These are phyloP conservation scores for Antennarius striatus DNA, from an alignment of 2,113 vertebrate genomes.

Conservation along the genomic window DNA sequence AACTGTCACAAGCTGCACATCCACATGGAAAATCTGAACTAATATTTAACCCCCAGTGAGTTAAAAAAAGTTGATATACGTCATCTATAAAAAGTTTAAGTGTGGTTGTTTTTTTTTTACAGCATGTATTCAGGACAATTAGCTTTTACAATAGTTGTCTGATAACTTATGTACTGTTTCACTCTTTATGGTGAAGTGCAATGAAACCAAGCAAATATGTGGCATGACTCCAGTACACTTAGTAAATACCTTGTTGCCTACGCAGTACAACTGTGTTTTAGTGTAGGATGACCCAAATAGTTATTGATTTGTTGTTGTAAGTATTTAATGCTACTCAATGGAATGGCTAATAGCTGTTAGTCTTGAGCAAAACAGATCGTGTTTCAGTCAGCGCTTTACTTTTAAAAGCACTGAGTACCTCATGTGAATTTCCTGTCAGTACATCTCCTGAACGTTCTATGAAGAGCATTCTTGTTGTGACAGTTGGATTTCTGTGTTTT, in stretches of 20 bases:
- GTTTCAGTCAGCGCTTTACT: conserved; percentile 63
- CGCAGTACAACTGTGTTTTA: conserved; percentile 22
- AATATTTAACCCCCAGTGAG: too few relatives aligned
- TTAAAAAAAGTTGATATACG: too few relatives aligned
- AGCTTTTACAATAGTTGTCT: neutral
- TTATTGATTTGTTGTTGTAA: conserved; percentile 61
- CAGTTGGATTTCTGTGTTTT: conserved; percentile 24
- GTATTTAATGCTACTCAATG: conserved; percentile 57
- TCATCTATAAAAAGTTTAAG: too few relatives aligned
- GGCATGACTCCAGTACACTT: conserved; percentile 8
- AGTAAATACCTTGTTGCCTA: conserved; percentile 22
- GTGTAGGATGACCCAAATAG: conserved; percentile 33
- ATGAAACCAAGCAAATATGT: neutral
- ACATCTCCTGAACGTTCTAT: conserved; percentile 26
- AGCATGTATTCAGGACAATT: too few relatives aligned
- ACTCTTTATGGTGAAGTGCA: neutral
- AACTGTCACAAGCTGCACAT: conserved; percentile 27
- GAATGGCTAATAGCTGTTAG: conserved; percentile 48
- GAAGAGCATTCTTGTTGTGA: conserved; percentile 53
- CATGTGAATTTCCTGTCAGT: conserved; percentile 41
- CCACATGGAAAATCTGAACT: conserved; percentile 16
- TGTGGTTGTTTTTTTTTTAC: neutral
- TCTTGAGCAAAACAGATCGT: conserved; percentile 50
- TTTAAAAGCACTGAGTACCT: conserved; percentile 60
- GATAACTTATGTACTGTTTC: neutral